Conservation (phyloP, 2,797 vertebrate genomes). For the Propithecus deckenii region DNA sequence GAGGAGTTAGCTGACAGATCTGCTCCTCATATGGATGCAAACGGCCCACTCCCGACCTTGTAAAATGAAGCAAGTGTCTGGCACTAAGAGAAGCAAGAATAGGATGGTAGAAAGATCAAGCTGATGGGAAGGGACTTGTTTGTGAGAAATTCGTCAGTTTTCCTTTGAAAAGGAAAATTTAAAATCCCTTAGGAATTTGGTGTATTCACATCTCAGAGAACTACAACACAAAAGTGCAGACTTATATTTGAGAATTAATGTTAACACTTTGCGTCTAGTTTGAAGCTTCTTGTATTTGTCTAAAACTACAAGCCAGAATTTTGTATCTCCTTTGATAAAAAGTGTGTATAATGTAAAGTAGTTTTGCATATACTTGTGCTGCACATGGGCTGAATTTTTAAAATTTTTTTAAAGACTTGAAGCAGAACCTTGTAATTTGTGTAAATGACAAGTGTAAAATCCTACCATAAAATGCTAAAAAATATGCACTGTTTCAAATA, state of each 20-base stretch:
- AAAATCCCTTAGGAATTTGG: slow-evolving; percentile 70
- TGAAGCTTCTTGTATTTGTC: slow-evolving; percentile 81
- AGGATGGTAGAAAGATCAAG: neutral
- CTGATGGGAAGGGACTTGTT: slow-evolving; percentile 34
- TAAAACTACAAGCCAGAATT: slow-evolving; percentile 81
- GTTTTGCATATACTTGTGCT: slow-evolving; percentile 81
- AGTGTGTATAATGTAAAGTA: slow-evolving; percentile 82
- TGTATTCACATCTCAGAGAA: slow-evolving; percentile 78
- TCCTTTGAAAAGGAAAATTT: slow-evolving; percentile 68
- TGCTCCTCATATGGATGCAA: neutral
- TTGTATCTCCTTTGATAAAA: slow-evolving; percentile 82
- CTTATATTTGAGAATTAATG: slow-evolving; percentile 79
- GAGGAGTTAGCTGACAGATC: neutral
- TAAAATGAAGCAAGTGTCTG: slow-evolving; percentile 12
- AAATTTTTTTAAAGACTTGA: slow-evolving; percentile 77
- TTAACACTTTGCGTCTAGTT: slow-evolving; percentile 80
- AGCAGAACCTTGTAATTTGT: slow-evolving; percentile 80
- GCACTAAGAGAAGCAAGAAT: neutral
- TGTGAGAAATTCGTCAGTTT: slow-evolving; percentile 46
- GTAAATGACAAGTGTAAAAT: slow-evolving; percentile 81
- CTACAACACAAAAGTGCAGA: slow-evolving; percentile 78
- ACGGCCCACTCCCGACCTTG: neutral
- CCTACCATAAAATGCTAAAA: slow-evolving; percentile 79
- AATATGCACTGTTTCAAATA: slow-evolving; percentile 79
- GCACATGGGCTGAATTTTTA: slow-evolving; percentile 80